These are phyloP conservation scores for Drosophila paranaensis DNA, from an alignment of 2,888 invertebrate genomes.

Conservation along the genomic window DNA sequence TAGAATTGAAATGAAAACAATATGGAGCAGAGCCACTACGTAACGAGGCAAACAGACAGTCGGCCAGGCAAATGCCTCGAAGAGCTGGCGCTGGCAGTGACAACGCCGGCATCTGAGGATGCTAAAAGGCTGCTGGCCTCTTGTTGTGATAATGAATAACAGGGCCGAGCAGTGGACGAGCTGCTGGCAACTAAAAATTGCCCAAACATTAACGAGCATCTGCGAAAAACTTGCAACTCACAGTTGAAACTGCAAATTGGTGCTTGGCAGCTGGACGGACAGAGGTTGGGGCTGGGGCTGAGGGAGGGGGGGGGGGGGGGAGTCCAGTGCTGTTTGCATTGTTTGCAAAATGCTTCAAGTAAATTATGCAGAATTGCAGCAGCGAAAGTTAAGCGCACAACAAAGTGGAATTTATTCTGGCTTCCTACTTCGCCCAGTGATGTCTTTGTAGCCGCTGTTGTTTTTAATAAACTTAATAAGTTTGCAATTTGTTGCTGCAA, in stretches of 20 bases:
- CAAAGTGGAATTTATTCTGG: constrained; percentile 63
- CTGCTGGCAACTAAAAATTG: constrained; percentile 32
- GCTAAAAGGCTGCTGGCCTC: constrained; percentile 38
- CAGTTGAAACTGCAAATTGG: constrained; percentile 29
- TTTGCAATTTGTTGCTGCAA: constrained; percentile 74
- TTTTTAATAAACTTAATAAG: constrained; percentile 78
- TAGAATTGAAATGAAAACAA: constrained; percentile 14
- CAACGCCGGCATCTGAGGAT: constrained; percentile 44
- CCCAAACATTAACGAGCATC: constrained; percentile 74
- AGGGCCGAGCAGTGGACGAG: constrained; percentile 16
- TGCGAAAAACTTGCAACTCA: constrained; percentile 69
- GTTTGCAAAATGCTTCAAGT: constrained; percentile 71
- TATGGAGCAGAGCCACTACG: constrained; percentile 7
- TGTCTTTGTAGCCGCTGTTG: constrained; percentile 61
- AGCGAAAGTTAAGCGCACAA: constrained; percentile 69
- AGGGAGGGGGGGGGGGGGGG: background rate
- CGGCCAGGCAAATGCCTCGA: constrained; percentile 18
- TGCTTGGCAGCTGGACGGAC: constrained; percentile 26
- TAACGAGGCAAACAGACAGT: constrained; percentile 51
- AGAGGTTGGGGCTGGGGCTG: background rate
- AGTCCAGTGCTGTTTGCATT: constrained; percentile 50
- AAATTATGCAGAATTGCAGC: constrained; percentile 74
- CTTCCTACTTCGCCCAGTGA: constrained; percentile 44
- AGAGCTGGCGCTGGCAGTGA: constrained; percentile 48
- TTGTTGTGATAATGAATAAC: constrained; percentile 60